Evolutionary conservation across 2,113 vertebrate genomes (phyloP).

Genomic region (Hoplias malabaricus): DNA sequence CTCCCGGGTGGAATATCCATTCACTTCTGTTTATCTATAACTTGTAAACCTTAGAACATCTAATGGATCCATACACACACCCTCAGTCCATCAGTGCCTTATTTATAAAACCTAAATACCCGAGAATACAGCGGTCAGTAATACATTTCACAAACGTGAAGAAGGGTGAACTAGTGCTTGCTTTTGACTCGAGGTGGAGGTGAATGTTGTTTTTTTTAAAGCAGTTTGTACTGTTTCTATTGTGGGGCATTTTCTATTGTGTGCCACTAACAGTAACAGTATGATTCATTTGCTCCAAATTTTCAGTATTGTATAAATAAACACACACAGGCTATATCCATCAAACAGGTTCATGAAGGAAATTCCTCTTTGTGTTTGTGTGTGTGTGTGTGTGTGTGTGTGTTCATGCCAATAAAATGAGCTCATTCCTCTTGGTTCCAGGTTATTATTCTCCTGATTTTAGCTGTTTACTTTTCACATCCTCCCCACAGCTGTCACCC

Average conservation of each 20-base stretch:
- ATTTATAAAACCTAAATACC: too few relatives aligned
- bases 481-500: background rate
- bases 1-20: constrained; percentile 6
- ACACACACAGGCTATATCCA: background rate
- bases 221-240: background rate
- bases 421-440: background rate
- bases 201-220: background rate
- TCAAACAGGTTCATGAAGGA: constrained; percentile 10
- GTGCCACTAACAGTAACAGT: background rate
- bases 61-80: too few relatives aligned
- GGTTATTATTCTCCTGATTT: constrained; percentile 20
- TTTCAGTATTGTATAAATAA: background rate
- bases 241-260: background rate
- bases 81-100: too few relatives aligned
- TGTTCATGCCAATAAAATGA: constrained; percentile 17
- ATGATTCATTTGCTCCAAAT: background rate
- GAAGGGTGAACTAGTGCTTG: too few relatives aligned
- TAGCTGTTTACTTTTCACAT: constrained; percentile 37
- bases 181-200: too few relatives aligned
- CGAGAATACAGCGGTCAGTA: too few relatives aligned
- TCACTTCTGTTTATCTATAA: background rate
- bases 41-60: too few relatives aligned
- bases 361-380: constrained; percentile 4
- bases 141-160: background rate
- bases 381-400: background rate